Evolutionary conservation across 2,113 vertebrate species (phyloP).

Genomic region (Herpailurus yagouaroundi): DNA sequence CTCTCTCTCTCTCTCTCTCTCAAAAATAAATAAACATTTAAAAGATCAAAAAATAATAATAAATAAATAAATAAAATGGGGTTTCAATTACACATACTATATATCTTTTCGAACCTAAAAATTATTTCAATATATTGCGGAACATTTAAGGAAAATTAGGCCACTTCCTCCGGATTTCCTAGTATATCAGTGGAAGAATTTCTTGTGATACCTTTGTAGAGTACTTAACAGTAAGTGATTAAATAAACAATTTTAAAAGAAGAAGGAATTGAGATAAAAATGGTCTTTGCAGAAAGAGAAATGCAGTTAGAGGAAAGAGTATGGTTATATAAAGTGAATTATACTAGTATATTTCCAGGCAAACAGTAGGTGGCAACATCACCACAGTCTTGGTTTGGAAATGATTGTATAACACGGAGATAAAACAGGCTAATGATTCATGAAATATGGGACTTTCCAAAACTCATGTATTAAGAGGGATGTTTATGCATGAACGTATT

Average conservation of each 20-base stretch:
- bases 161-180: background rate
- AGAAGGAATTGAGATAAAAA: background rate
- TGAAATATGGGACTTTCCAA: conserved; percentile 39
- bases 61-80: no score
- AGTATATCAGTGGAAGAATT: background rate
- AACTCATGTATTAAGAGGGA: background rate
- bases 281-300: background rate
- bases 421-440: background rate
- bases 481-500: background rate
- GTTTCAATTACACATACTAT: background rate
- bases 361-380: conserved; percentile 85
- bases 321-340: background rate
- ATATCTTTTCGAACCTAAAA: background rate
- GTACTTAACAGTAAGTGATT: background rate
- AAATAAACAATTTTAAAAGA: background rate
- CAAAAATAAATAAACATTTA: no score
- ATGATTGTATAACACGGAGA: conserved; percentile 45
- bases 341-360: conserved; percentile 35
- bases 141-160: background rate
- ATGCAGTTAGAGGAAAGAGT: background rate
- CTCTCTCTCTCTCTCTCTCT: no score
- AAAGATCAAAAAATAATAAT: no score
- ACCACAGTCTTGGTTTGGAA: conserved; percentile 62
- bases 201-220: background rate
- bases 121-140: background rate